Evolutionary conservation across 1,140 invertebrate species (phyloP).

Genomic region (Drosophila pachea): DNA sequence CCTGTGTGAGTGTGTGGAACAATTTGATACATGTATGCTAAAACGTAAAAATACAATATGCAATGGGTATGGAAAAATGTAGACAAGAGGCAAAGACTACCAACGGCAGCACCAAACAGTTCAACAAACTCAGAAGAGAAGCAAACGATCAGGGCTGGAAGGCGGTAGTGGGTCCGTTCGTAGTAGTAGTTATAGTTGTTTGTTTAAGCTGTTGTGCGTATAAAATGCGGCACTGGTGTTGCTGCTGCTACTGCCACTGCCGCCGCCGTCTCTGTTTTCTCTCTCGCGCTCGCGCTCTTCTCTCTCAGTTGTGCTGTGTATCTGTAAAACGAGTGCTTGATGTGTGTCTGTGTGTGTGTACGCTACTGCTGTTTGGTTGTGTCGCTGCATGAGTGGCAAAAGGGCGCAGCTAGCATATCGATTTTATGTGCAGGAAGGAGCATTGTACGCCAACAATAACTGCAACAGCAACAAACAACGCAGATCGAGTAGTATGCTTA

Average conservation of each 20-base stretch:
- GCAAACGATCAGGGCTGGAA: slow-evolving; percentile 15
- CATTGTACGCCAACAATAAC: slow-evolving; percentile 54
- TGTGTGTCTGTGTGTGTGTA: slow-evolving; percentile 13
- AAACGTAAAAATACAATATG: slow-evolving; percentile 64
- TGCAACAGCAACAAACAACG: slow-evolving; percentile 24
- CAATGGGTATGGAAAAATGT: slow-evolving; percentile 46
- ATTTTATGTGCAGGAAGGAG: slow-evolving; percentile 65
- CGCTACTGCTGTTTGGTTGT: slow-evolving; percentile 7
- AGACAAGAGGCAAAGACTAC: slow-evolving; percentile 21
- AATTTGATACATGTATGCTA: slow-evolving; percentile 56
- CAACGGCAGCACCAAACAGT: slow-evolving; percentile 38
- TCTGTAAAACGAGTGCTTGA: slow-evolving; percentile 53
- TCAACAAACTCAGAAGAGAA: slow-evolving; percentile 52
- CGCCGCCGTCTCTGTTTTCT: neutral
- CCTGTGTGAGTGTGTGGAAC: slow-evolving; percentile 38
- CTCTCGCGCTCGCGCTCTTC: neutral
- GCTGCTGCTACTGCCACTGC: slow-evolving; percentile 2
- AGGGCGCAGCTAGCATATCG: slow-evolving; percentile 71
- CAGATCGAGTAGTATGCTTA: slow-evolving; percentile 22
- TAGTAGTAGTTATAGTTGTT: slow-evolving; percentile 18
- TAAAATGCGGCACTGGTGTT: slow-evolving; percentile 38
- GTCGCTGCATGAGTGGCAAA: slow-evolving; percentile 53
- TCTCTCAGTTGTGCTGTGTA: slow-evolving; percentile 55
- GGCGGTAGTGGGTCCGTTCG: slow-evolving; percentile 3
- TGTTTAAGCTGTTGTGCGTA: slow-evolving; percentile 27